phyloP scores from a whole-genome alignment of 2,888 invertebrate genomes.

The Deroplatys truncata region DNA sequence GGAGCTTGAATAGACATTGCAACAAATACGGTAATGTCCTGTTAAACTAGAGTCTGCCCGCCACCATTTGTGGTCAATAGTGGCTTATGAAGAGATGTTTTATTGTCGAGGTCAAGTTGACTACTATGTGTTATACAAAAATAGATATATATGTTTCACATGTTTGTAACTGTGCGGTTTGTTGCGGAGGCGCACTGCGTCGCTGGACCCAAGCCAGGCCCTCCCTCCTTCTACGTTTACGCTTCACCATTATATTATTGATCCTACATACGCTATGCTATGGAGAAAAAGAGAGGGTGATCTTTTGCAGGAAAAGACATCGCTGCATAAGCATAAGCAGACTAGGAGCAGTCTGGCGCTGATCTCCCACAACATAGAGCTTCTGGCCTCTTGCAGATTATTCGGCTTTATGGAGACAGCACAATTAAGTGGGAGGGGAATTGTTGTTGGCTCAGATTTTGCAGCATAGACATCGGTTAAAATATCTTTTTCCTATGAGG shows the following conservation, averaged over 20 bases:
- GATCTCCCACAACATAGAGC: background rate
- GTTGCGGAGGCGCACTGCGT: slow-evolving; percentile 42
- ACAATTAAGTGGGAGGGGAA: background rate
- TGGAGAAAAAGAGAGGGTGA: background rate
- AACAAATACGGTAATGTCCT: too few species aligned
- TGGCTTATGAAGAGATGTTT: background rate
- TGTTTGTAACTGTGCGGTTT: slow-evolving; percentile 12
- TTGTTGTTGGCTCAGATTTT: background rate
- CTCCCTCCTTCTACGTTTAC: background rate
- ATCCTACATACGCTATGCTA: background rate
- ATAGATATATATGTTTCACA: background rate
- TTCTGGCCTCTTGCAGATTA: background rate
- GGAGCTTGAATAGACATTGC: too few species aligned
- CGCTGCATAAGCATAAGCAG: background rate
- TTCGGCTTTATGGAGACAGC: background rate
- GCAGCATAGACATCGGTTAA: background rate
- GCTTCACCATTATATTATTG: background rate
- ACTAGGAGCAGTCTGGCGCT: background rate
- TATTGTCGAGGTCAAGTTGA: background rate
- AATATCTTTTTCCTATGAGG: too few species aligned
- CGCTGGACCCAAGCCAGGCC: slow-evolving; percentile 42
- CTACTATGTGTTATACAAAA: background rate
- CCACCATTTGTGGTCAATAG: background rate
- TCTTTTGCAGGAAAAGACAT: background rate
- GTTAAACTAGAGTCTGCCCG: too few species aligned